phyloP scores from a whole-genome alignment of 2,797 vertebrate species.

The Iguana delicatissima region DNA sequence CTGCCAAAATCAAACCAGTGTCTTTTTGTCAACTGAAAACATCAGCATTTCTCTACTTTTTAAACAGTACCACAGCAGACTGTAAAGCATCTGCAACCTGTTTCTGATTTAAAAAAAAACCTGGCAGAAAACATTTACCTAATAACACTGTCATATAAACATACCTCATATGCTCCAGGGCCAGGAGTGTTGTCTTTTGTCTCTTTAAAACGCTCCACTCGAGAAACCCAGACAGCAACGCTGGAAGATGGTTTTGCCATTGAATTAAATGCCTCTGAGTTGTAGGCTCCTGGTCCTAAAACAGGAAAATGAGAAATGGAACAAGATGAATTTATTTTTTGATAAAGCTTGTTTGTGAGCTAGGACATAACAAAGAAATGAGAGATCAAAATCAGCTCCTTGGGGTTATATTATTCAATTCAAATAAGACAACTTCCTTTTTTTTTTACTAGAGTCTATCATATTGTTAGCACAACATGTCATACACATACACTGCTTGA shows the following conservation, averaged over 20 bases:
- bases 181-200: slow-evolving; percentile 57
- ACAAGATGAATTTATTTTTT: slow-evolving; percentile 31
- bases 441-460: neutral
- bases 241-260: slow-evolving; percentile 49
- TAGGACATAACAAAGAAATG: neutral
- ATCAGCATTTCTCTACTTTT: neutral
- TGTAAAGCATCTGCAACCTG: neutral
- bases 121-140: neutral
- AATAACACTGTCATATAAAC: slow-evolving; percentile 6
- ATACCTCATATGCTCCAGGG: slow-evolving; percentile 69
- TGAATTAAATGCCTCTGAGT: slow-evolving; percentile 57
- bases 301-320: slow-evolving; percentile 43
- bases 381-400: neutral
- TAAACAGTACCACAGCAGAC: neutral
- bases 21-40: neutral
- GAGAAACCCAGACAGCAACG: slow-evolving; percentile 55
- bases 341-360: slow-evolving; percentile 6
- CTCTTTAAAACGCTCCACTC: slow-evolving; percentile 64
- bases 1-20: neutral
- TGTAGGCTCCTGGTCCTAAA: slow-evolving; percentile 64
- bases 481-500: neutral
- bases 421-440: neutral
- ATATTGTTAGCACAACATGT: neutral
- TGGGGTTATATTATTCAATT: neutral
- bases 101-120: neutral